These are phyloP conservation scores for Prionailurus viverrinus DNA, from an alignment of 2,113 vertebrate genomes.

Conservation along the genomic window DNA sequence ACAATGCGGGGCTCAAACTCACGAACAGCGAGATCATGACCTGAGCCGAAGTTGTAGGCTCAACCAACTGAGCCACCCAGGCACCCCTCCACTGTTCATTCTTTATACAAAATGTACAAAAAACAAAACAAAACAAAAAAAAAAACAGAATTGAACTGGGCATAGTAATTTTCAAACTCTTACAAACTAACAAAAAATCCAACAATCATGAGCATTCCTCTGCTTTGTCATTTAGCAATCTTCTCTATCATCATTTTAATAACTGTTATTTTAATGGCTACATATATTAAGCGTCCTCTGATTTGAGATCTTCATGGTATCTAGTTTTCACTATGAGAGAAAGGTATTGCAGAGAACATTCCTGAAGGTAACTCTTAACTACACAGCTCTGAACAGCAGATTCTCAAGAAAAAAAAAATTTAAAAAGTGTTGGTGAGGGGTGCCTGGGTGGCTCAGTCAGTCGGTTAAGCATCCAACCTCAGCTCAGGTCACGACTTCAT, in stretches of 20 bases:
- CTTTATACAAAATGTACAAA: background rate
- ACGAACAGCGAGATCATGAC: too few relatives aligned
- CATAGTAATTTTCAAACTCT: background rate
- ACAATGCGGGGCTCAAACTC: too few relatives aligned
- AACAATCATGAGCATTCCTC: background rate
- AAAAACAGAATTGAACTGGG: background rate
- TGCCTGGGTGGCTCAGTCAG: background rate
- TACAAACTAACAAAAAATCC: background rate
- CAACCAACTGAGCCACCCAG: too few relatives aligned
- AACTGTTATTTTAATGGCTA: background rate
- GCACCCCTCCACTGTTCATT: background rate
- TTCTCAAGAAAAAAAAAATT: background rate
- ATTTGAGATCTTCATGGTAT: background rate
- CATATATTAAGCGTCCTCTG: background rate
- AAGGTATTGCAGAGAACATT: background rate
- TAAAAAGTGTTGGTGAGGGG: accelerated
- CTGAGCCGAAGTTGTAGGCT: too few relatives aligned
- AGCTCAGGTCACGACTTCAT: background rate
- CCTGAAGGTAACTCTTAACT: background rate
- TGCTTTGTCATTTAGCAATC: background rate
- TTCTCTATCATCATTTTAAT: background rate
- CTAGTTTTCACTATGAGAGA: background rate
- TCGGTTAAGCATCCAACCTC: background rate
- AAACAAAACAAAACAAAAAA: background rate
- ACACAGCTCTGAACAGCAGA: background rate